These are phyloP conservation scores for Microctonus hyperodae DNA, from an alignment of 2,888 invertebrate species.

Conservation along the genomic window DNA sequence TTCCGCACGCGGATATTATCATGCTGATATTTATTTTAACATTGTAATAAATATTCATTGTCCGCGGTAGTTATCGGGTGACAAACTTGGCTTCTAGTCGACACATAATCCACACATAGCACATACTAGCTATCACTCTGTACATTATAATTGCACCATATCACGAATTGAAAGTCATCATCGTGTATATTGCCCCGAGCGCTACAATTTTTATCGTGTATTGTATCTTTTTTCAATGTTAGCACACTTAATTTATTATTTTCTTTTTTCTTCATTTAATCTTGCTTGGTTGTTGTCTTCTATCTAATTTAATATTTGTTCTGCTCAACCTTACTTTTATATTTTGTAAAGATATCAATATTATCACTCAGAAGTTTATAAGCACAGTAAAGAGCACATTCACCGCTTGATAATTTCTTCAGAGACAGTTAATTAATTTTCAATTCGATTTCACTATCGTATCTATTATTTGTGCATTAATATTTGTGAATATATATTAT, in stretches of 20 bases:
- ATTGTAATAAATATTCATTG: neutral
- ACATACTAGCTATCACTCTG: neutral
- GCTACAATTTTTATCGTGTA: neutral
- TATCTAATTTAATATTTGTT: neutral
- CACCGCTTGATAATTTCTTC: neutral
- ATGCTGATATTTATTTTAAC: neutral
- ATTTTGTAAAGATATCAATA: neutral
- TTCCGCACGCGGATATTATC: neutral
- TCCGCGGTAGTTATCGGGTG: neutral
- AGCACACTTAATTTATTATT: neutral
- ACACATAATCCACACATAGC: neutral
- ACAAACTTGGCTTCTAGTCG: neutral
- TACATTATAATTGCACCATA: neutral
- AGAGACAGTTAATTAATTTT: neutral
- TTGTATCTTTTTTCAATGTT: neutral
- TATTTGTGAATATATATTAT: too few relatives aligned
- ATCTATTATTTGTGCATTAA: neutral
- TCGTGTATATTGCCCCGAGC: neutral
- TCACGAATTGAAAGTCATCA: constrained; percentile 2
- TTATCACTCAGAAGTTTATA: neutral
- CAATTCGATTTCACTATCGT: neutral
- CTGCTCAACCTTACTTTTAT: neutral
- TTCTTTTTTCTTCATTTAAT: neutral
- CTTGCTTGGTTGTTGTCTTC: neutral
- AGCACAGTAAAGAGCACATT: neutral